Conservation (phyloP, 2,797 vertebrate genomes). For the Sparidentex hasta region DNA sequence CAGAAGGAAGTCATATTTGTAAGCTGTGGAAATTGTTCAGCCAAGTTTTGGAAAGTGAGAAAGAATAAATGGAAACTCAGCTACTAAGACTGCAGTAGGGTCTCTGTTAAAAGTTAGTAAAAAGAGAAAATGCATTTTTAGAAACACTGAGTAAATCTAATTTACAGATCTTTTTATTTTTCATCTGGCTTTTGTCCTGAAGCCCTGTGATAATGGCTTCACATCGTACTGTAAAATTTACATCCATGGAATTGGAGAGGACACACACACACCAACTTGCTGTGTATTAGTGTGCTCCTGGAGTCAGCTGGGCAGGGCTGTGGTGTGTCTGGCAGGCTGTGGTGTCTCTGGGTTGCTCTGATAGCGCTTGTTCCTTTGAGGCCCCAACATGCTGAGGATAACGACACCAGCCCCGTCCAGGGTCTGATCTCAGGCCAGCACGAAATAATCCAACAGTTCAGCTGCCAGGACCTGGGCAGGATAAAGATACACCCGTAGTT, state of each 20-base stretch:
- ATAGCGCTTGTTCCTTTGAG: slow-evolving; percentile 76
- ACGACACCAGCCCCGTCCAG: slow-evolving; percentile 63
- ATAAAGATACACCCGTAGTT: slow-evolving; percentile 59
- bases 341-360: slow-evolving; percentile 76
- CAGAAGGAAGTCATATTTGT: background rate
- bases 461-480: slow-evolving; percentile 68
- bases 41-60: background rate
- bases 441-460: slow-evolving; percentile 46
- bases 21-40: background rate
- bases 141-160: background rate
- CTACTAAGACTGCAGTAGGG: background rate
- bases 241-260: slow-evolving; percentile 15
- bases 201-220: slow-evolving; percentile 25
- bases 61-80: background rate
- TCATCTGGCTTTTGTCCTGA: background rate
- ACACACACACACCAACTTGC: slow-evolving; percentile 14
- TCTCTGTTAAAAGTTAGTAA: background rate
- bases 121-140: background rate
- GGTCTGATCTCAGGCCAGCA: slow-evolving; percentile 80
- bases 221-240: slow-evolving; percentile 21
- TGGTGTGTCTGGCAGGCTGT: slow-evolving; percentile 64
- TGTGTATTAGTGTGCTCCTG: slow-evolving; percentile 21
- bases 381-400: slow-evolving; percentile 63
- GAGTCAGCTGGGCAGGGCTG: slow-evolving; percentile 51
- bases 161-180: background rate